These are phyloP conservation scores for Euzetes globulus DNA, from an alignment of 2,888 invertebrate species.

Conservation along the genomic window DNA sequence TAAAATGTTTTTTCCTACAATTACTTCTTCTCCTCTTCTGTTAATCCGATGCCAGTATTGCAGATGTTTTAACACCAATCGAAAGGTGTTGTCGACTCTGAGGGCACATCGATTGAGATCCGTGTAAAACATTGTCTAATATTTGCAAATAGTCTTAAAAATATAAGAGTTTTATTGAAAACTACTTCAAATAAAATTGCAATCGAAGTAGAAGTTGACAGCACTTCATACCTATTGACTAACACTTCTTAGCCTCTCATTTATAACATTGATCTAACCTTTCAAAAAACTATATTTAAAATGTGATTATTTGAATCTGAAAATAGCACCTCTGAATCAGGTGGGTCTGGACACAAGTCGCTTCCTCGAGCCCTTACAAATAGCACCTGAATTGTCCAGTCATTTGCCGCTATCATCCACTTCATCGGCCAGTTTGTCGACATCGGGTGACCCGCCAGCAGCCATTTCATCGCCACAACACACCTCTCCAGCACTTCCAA, in stretches of 20 bases:
- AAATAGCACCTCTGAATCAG: slow-evolving; percentile 7
- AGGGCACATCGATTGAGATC: background rate
- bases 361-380: slow-evolving; percentile 5
- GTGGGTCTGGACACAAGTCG: slow-evolving; percentile 18
- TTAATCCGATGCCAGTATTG: slow-evolving; percentile 6
- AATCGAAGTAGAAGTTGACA: background rate
- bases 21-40: background rate
- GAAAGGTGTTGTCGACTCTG: background rate
- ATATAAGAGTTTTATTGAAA: too few relatives aligned
- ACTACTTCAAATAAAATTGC: too few relatives aligned
- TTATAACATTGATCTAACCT: too few relatives aligned
- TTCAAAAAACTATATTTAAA: too few relatives aligned
- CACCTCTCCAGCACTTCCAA: slow-evolving; percentile 28
- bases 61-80: slow-evolving; percentile 24
- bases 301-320: background rate
- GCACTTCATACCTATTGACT: background rate
- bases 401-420: slow-evolving; percentile 19
- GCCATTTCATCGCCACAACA: slow-evolving; percentile 31
- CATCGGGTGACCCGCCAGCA: slow-evolving; percentile 8
- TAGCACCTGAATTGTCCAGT: slow-evolving; percentile 2
- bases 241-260: background rate
- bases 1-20: background rate
- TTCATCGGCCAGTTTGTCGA: slow-evolving; percentile 8
- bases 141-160: slow-evolving; percentile 1
- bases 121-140: background rate